Base-by-base conservation (phyloP, 2,888 invertebrate species). In the Dicyrtomina minuta region DNA sequence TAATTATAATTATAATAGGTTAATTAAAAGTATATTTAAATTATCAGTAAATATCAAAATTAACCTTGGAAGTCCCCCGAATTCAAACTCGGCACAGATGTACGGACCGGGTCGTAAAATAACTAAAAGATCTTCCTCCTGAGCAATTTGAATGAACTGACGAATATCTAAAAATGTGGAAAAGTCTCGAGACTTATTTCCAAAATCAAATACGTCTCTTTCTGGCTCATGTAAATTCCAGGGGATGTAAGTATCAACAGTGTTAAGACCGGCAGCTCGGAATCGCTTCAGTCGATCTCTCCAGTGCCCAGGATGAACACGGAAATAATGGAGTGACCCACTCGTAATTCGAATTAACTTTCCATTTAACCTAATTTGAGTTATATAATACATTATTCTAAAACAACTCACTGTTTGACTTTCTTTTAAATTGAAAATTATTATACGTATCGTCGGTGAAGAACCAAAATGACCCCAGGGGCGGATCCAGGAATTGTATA, bases 71-170 rank as follows among this genome's bases (percentile, higher is more conserved):
- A 82, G 73, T 4, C 82, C 82, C n/a, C 82, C 82, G 68, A 81
- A 81, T 8, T 86, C 86, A 84, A 85, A 85, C 78, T 86, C 86
- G 8, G 83, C 82, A 79, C 86, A 86, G 71, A 85, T 85, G 77
- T 85, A 86, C 1, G 86, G 86, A 1, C 86, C 86, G 13, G 85
- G 82, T 58, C 86, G 78, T 1, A 86, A 78, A 20, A 86, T 80
- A 1, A 85, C 85, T 24, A 84, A 79, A 55, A 86, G 79, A 68
- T 84, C 85, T 74, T 83, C 81, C 65, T 83, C 82, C 75, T 84
- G 81, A 1, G 84, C 85, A 41, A 81, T 80, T 72, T 81, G 74
- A 8, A 86, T 76, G 77, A 84, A 86, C 17, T 74, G 72, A 0
- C 79, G 77, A 13, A 81, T 56, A 72, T 81, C 79, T 44, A 82